Conservation (phyloP, 2,797 vertebrate genomes). For the Neopelma chrysocephalum region DNA sequence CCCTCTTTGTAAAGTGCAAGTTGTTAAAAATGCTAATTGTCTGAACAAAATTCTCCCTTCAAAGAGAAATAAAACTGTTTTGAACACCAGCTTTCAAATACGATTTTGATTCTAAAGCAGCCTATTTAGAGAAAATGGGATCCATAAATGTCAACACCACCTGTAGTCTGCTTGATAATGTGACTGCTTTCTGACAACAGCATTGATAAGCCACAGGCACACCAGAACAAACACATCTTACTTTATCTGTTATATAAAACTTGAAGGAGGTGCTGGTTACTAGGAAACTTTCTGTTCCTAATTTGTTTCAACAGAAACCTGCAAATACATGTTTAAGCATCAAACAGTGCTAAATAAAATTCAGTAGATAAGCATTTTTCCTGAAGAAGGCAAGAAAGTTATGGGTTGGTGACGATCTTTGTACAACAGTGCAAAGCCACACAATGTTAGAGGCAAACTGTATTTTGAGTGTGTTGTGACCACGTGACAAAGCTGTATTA, state of each 20-base stretch:
- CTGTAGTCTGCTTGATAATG: constrained; percentile 64
- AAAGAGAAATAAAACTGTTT: constrained; percentile 68
- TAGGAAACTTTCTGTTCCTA: not conserved
- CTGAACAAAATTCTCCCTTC: constrained; percentile 63
- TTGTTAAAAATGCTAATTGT: constrained; percentile 69
- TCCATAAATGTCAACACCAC: constrained; percentile 74
- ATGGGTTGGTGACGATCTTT: not conserved
- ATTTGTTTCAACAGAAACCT: constrained; percentile 36
- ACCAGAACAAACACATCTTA: constrained; percentile 60
- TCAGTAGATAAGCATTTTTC: not conserved
- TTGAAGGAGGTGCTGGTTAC: not conserved
- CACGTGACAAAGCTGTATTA: not conserved
- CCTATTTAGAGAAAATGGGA: constrained; percentile 75
- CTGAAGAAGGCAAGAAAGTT: not conserved
- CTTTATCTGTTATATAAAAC: constrained; percentile 44
- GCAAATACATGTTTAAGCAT: not conserved
- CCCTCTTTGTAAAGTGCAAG: constrained; percentile 42
- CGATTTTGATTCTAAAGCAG: constrained; percentile 65
- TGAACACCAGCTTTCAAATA: constrained; percentile 71
- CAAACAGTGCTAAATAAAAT: not conserved
- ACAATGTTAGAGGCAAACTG: not conserved
- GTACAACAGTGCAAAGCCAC: not conserved
- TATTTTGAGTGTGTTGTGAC: not conserved
- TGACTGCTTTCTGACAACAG: constrained; percentile 70
- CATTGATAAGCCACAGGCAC: constrained; percentile 66